phyloP scores from a whole-genome alignment of 2,888 invertebrate species.

The Cheiracanthium punctorium region DNA sequence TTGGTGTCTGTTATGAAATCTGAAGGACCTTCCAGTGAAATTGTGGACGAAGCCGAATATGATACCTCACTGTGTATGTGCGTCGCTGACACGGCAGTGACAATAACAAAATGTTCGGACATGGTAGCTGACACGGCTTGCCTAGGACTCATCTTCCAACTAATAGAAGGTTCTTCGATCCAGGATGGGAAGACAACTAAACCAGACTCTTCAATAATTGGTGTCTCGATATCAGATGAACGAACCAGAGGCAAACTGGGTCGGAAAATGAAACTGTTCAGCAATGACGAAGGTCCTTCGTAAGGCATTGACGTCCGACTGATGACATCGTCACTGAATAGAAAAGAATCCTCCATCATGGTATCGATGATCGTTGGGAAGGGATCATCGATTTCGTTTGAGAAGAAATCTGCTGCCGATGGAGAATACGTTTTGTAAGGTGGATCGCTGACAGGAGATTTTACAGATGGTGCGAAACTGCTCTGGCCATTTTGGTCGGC shows the following conservation, averaged over 20 bases:
- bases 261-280: slow-evolving; percentile 58
- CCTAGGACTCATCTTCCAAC: slow-evolving; percentile 26
- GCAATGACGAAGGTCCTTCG: slow-evolving; percentile 62
- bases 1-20: neutral
- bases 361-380: slow-evolving; percentile 48
- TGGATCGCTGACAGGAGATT: neutral
- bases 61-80: slow-evolving; percentile 42
- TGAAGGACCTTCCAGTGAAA: no score
- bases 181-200: slow-evolving; percentile 2
- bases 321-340: slow-evolving; percentile 16
- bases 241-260: slow-evolving; percentile 21
- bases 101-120: slow-evolving; percentile 21
- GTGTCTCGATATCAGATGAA: slow-evolving; percentile 10
- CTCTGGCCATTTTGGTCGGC: neutral
- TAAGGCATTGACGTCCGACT: slow-evolving; percentile 38
- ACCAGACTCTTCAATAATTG: slow-evolving; percentile 1
- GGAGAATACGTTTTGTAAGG: slow-evolving; percentile 32
- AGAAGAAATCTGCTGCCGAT: slow-evolving; percentile 31
- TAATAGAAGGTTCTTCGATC: slow-evolving; percentile 8
- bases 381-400: neutral
- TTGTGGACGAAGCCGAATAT: no score
- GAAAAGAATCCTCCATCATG: slow-evolving; percentile 8
- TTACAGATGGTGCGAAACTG: neutral
- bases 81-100: slow-evolving; percentile 67
- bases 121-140: slow-evolving; percentile 29